phyloP scores from a whole-genome alignment of 2,797 vertebrate genomes.

The Helicolenus hilgendorfi region DNA sequence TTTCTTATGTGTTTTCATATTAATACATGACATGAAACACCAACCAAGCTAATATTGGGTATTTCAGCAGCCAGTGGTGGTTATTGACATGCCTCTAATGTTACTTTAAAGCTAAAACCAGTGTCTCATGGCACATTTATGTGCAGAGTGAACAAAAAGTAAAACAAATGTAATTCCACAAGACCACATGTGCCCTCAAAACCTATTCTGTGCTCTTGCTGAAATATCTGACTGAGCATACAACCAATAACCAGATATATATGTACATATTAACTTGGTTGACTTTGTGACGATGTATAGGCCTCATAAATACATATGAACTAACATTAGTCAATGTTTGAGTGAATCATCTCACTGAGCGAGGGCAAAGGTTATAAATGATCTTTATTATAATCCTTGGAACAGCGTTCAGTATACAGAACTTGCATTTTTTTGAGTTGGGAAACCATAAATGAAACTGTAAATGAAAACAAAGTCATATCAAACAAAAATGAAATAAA shows the following conservation, averaged over 20 bases:
- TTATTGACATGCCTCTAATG: not conserved
- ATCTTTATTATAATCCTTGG: conserved; percentile 91
- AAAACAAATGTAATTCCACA: not conserved
- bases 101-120: not conserved
- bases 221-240: not conserved
- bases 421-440: conserved; percentile 84
- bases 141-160: no score
- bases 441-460: conserved; percentile 61
- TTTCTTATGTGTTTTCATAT: not conserved
- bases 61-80: not conserved
- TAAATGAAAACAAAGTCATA: conserved; percentile 67
- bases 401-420: conserved; percentile 89
- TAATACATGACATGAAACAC: not conserved
- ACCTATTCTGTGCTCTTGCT: not conserved
- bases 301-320: not conserved
- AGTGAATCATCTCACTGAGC: conserved; percentile 39
- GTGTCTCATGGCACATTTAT: not conserved
- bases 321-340: not conserved
- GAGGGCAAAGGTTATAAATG: conserved; percentile 87
- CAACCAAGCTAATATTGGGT: not conserved
- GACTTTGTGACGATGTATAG: not conserved
- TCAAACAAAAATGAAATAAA: conserved; percentile 29
- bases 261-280: not conserved
- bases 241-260: not conserved
- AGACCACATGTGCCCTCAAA: not conserved